phyloP scores from a whole-genome alignment of 2,888 invertebrate genomes.

The Nymphalis c-album region DNA sequence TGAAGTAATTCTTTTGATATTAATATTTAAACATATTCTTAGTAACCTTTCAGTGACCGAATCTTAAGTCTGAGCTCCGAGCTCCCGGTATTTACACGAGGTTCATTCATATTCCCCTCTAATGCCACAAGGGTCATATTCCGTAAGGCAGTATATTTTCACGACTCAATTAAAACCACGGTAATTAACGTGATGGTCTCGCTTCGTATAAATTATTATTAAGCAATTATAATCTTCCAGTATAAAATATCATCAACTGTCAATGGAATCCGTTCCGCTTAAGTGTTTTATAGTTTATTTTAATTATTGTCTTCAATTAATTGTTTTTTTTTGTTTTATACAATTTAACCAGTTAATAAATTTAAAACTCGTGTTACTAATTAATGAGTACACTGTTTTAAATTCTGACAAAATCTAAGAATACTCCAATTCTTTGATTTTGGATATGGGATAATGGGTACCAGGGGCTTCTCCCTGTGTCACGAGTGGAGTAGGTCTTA shows the following conservation, averaged over 20 bases:
- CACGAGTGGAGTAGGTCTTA: too few species aligned
- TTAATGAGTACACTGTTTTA: too few species aligned
- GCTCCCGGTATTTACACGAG: slow-evolving; percentile 14
- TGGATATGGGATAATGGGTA: too few species aligned
- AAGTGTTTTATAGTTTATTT: not conserved
- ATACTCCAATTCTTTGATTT: too few species aligned
- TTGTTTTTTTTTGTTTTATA: not conserved
- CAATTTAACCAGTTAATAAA: not conserved
- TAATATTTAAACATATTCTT: not conserved
- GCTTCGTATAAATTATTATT: slow-evolving; percentile 31
- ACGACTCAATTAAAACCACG: slow-evolving; percentile 33
- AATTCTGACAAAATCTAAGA: too few species aligned
- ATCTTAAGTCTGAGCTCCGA: slow-evolving; percentile 4
- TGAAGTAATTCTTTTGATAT: not conserved
- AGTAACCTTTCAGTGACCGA: slow-evolving; percentile 12
- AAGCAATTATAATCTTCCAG: slow-evolving; percentile 26
- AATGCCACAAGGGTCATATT: slow-evolving; percentile 17
- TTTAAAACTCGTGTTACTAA: too few species aligned
- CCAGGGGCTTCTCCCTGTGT: too few species aligned
- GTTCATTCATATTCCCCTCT: slow-evolving; percentile 17
- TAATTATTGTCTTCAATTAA: slow-evolving; percentile 5
- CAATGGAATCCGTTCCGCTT: not conserved
- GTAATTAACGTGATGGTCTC: slow-evolving; percentile 24
- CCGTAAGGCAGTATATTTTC: slow-evolving; percentile 28
- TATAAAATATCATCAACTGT: slow-evolving; percentile 6